Evolutionary conservation across 2,797 vertebrate genomes (phyloP).

Genomic region (Danio kyathit): DNA sequence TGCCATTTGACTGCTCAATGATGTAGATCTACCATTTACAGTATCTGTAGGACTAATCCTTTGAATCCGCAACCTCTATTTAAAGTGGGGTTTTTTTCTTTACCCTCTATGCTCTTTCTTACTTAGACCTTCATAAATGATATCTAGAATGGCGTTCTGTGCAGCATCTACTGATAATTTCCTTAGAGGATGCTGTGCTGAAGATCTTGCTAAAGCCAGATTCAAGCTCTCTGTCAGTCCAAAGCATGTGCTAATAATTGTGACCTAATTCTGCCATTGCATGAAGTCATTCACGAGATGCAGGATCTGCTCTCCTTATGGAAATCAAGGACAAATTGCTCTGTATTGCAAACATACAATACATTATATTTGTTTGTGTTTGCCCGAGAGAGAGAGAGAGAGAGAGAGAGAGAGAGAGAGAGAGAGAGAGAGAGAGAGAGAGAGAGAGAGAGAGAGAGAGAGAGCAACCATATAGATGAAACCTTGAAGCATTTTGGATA

Average conservation of each 20-base stretch:
- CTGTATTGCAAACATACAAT: constrained; percentile 39
- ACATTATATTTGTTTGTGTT: constrained; percentile 46
- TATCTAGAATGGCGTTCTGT: constrained; percentile 55
- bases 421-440: too few species aligned
- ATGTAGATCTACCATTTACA: background rate
- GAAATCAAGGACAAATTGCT: constrained; percentile 53
- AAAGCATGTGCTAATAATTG: constrained; percentile 62
- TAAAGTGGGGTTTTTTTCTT: constrained; percentile 1
- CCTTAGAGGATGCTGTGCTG: constrained; percentile 67
- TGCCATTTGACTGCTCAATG: background rate
- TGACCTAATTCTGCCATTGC: constrained; percentile 67
- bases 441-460: too few species aligned
- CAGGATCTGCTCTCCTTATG: constrained; percentile 39
- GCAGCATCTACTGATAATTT: constrained; percentile 77
- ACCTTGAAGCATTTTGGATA: constrained; percentile 10
- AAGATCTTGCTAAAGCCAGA: constrained; percentile 70
- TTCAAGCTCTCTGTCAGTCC: constrained; percentile 70
- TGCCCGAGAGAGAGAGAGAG: background rate
- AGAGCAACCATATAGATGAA: background rate
- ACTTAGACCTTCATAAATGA: constrained; percentile 60
- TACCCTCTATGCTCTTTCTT: constrained; percentile 37
- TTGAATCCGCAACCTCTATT: background rate
- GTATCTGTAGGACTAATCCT: background rate
- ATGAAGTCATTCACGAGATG: constrained; percentile 14
- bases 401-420: too few species aligned